These are phyloP conservation scores for Spilosoma lubricipeda DNA, from an alignment of 2,888 invertebrate species.

Conservation along the genomic window DNA sequence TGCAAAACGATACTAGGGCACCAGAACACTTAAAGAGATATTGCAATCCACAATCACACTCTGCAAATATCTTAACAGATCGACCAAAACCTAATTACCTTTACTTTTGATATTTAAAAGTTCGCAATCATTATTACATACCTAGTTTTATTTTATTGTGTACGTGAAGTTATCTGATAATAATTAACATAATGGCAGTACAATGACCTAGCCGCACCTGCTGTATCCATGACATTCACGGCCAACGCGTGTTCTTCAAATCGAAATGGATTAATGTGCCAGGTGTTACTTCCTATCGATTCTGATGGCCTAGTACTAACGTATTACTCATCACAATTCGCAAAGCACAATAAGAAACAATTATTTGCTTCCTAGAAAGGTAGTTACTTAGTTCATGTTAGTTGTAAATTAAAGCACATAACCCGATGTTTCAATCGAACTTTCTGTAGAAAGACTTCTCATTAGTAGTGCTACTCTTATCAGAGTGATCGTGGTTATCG, in stretches of 20 bases:
- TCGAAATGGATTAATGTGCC: background rate
- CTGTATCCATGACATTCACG: constrained; percentile 9
- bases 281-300: constrained; percentile 4
- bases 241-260: constrained; percentile 6
- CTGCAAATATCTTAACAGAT: background rate
- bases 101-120: constrained; percentile 14
- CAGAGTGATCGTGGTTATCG: too few species aligned
- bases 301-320: constrained; percentile 1
- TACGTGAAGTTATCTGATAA: constrained; percentile 20
- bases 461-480: too few species aligned
- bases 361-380: too few species aligned
- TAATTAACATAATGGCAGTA: constrained; percentile 21
- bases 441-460: too few species aligned
- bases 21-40: background rate
- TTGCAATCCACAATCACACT: background rate
- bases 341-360: background rate
- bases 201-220: constrained; percentile 24
- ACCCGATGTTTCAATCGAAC: too few species aligned
- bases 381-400: too few species aligned
- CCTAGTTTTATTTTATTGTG: constrained; percentile 3
- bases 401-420: too few species aligned
- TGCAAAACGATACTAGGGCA: background rate
- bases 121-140: constrained; percentile 15
- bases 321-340: background rate
- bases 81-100: constrained; percentile 11